Base-by-base conservation (phyloP, 2,113 vertebrate genomes). In the Elephas maximus region DNA sequence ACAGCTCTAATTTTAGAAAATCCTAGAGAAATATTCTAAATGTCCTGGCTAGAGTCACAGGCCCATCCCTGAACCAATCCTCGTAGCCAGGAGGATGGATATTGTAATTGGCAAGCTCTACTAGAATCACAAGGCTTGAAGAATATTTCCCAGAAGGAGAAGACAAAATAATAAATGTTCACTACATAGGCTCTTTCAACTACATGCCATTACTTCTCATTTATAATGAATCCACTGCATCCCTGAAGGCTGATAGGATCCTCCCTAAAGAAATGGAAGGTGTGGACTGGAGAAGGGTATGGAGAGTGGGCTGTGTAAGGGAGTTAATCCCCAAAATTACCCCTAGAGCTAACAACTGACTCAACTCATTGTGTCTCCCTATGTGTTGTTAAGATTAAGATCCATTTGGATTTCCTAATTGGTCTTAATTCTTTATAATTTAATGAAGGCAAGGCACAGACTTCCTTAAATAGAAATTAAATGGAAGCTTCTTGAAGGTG, bases 81-180 rank as follows among this genome's bases (percentile, higher is more conserved):
- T 81, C 41, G 73, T 3, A 33, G 53, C 28, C 26, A 82, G 44
- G n/a, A 76, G 69, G 65, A 73, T 91, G 6, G 57, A 53, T 80
- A 88, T 92, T 95, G 28, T 78, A 67, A 79, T 83, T 94, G 74
- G n/a, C 53, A 79, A 90, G 44, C 48, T 90, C 60, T 53, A 30
- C 26, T 80, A 78, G 71, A 92, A 83, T 80, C 73, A 88, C 85
- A 95, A 18, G 26, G 37, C 69, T 88, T 93, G 24, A 93, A 90
- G 45, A 90, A 20, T 90, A 73, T 73, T 77, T 63, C 67, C 92
- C 73, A 88, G 30, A 57, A 48, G 41, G 76, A 73, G 17, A 37
- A 88, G 10, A 84, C 53, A 79, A n/a, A 81, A 51, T 73, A 86
- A 51, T 89, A 94, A 86, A 81, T 91, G 88, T 14, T 85, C 81